A percentile compares a stretch with the other conserved stretches of the same genome.
Conservation (phyloP, 2,797 vertebrate species). For the Babyrousa celebensis region DNA sequence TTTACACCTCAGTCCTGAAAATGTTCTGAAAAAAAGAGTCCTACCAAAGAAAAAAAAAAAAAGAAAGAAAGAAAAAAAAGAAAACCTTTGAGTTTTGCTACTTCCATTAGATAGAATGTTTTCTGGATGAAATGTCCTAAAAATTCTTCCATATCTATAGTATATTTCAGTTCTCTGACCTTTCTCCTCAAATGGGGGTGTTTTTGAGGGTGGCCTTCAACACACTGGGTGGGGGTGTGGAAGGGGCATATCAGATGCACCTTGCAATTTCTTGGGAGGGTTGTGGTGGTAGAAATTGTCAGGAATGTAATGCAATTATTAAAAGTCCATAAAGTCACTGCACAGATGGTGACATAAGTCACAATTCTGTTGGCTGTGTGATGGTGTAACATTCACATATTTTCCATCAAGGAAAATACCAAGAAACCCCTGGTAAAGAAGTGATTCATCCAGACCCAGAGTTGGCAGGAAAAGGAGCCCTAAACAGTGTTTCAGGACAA, state of each 20-base stretch:
- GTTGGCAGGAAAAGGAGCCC: not conserved
- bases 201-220: not conserved
- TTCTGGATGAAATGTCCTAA: not conserved
- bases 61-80: not conserved
- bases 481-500: not conserved
- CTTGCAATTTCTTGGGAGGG: not conserved
- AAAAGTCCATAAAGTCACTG: not conserved
- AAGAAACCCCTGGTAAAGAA: not conserved
- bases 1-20: constrained; percentile 78
- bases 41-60: not conserved
- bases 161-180: not conserved
- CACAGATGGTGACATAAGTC: not conserved
- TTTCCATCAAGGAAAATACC: not conserved
- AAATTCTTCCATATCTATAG: not conserved
- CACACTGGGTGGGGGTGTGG: not conserved
- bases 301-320: not conserved
- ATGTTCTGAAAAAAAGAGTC: constrained; percentile 28
- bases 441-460: not conserved
- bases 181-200: not conserved
- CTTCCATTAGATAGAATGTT: constrained; percentile 4
- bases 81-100: not conserved
- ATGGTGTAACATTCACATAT: not conserved
- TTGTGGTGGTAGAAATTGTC: not conserved
- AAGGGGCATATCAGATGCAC: not conserved
- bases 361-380: not conserved